A percentile compares a stretch with the other conserved stretches of the same genome.
These are phyloP conservation scores for Carapus acus DNA, from an alignment of 2,797 vertebrate genomes.

Conservation along the genomic window DNA sequence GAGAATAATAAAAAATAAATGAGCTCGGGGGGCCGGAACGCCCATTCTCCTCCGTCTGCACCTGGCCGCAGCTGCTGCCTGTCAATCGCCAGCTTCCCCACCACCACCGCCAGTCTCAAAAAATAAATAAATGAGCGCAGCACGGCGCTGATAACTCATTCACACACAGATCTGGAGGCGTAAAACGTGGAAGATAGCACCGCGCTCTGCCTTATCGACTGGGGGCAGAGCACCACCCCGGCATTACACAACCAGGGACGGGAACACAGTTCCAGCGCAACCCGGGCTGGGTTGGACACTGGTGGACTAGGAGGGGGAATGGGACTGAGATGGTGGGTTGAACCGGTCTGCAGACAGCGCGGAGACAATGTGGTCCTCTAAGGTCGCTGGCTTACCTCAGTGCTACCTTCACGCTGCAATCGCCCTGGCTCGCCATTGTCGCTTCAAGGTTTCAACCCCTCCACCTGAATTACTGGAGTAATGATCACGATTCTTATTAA, in stretches of 20 bases:
- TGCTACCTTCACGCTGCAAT: conserved; percentile 91
- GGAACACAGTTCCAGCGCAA: no score
- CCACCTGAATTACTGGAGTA: no score
- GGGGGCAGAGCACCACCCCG: no score
- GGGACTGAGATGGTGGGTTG: no score
- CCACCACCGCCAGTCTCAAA: no score
- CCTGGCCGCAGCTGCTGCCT: conserved; percentile 58
- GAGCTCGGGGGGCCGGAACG: conserved; percentile 51
- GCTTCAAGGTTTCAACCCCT: conserved; percentile 32
- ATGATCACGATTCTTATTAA: no score
- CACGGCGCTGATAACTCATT: conserved; percentile 17
- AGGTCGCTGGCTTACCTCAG: conserved; percentile 78
- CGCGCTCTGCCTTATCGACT: no score
- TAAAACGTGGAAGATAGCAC: no score
- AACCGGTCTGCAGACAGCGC: conserved; percentile 16
- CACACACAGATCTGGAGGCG: no score
- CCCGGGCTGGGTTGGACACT: no score
- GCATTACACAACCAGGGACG: no score
- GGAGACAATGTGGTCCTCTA: conserved; percentile 55
- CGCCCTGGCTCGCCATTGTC: conserved; percentile 81
- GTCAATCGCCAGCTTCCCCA: conserved; percentile 18
- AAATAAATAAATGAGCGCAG: no score
- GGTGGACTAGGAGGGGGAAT: neutral
- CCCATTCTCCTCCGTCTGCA: conserved; percentile 46
- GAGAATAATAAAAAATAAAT: conserved; percentile 5